These are phyloP conservation scores for Rutpela maculata DNA, from an alignment of 2,888 invertebrate genomes.

Conservation along the genomic window DNA sequence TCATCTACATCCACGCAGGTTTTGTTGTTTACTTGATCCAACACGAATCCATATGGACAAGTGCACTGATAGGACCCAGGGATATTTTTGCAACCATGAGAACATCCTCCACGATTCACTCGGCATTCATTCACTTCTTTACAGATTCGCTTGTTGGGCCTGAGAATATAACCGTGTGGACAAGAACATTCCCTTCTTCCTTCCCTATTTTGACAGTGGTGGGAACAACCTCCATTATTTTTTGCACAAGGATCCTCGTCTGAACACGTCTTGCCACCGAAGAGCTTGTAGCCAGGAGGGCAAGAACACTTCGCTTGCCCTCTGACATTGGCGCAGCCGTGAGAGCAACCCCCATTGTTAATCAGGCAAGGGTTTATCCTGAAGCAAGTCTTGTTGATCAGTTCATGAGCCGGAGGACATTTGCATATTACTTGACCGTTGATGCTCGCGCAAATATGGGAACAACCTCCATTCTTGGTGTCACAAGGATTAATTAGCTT, in stretches of 20 bases:
- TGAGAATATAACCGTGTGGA: slow-evolving; percentile 74
- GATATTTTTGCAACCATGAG: slow-evolving; percentile 78
- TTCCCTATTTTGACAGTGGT: slow-evolving; percentile 71
- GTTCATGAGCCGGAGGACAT: slow-evolving; percentile 72
- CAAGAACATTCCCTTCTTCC: slow-evolving; percentile 76
- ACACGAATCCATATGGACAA: slow-evolving; percentile 73
- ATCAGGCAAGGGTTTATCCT: slow-evolving; percentile 73
- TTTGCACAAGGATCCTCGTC: slow-evolving; percentile 71
- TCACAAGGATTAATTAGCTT: slow-evolving; percentile 66
- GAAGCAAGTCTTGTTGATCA: slow-evolving; percentile 70
- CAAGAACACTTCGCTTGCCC: slow-evolving; percentile 77
- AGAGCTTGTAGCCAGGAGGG: slow-evolving; percentile 63
- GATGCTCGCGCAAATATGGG: slow-evolving; percentile 75
- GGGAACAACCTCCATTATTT: slow-evolving; percentile 74
- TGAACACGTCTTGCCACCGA: slow-evolving; percentile 70
- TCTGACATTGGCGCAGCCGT: slow-evolving; percentile 74
- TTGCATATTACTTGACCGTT: slow-evolving; percentile 74
- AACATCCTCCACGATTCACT: slow-evolving; percentile 78
- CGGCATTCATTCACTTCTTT: slow-evolving; percentile 78
- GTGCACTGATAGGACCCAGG: slow-evolving; percentile 75
- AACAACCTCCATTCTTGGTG: slow-evolving; percentile 72
- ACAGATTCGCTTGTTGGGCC: slow-evolving; percentile 72
- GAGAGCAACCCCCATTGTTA: slow-evolving; percentile 75
- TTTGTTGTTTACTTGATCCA: slow-evolving; percentile 65
- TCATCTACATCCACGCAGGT: slow-evolving; percentile 73